Evolutionary conservation across 1,140 invertebrate species (phyloP), one percentile per base, ranked within the genome.

Genomic region (Heliconius nattereri): DNA sequence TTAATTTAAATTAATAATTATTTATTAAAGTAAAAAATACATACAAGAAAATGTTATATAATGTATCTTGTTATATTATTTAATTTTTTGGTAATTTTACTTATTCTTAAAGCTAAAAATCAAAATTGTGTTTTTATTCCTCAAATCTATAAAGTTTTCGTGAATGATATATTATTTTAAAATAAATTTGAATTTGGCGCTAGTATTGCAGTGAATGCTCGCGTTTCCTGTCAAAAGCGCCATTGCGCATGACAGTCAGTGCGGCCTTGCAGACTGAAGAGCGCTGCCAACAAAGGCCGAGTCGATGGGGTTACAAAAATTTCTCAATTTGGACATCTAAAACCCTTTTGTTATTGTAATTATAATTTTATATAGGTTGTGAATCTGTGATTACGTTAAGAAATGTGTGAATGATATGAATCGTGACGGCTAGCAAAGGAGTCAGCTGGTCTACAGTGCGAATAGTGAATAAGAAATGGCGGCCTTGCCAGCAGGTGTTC

Each of bases 401-500:
- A 92, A 94, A 94, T 94, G 93, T 91, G 94, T 94, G 91, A 92
- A 91, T 92, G 92, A 94, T 94, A 94, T 94, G 88, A 94, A 92
- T 91, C 91, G 94, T 94, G 94, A 92, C 91, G 94, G 87, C 93
- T 94, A 94, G 94, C 93, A 93, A 92, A 94, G 92, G 89, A 94
- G 94, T 94, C 94, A 95, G 94, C 93, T 95, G 94, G 94, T 94
- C 92, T 89, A 94, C 90, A 93, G 94, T 94, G 92, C 93, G 93
- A 95, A 95, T 94, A 95, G 94, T 94, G 93, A 94, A 92, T 94
- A 94, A 94, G 94, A 97, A 97, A 98, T 98, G 98, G 98, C 98
- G 97, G 96, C 97, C 96, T 97, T 98, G 96, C 97, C 97, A 96
- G 97, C 98, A 97, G 98, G 98, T 96, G 96, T 97, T 96, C 97